These are phyloP conservation scores for Anagyrus pseudococci DNA, from an alignment of 2,888 invertebrate genomes.

Conservation along the genomic window DNA sequence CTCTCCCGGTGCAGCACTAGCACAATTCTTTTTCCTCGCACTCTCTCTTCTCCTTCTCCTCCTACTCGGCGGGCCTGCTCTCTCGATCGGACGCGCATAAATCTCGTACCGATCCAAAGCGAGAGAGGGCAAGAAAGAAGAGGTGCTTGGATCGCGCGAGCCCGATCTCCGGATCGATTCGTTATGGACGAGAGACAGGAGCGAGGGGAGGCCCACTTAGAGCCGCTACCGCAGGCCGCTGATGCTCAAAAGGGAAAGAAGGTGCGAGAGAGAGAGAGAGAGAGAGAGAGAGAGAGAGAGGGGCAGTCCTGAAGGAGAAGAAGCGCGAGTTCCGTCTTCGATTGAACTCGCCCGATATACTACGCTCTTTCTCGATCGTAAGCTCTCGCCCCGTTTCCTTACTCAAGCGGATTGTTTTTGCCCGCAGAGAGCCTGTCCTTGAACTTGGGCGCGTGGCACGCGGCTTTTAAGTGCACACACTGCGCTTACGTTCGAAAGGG, in stretches of 20 bases:
- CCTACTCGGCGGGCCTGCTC: not conserved
- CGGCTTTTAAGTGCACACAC: not conserved
- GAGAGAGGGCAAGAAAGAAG: slow-evolving; percentile 33
- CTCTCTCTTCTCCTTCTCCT: slow-evolving; percentile 13
- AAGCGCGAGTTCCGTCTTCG: slow-evolving; percentile 43
- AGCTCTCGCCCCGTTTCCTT: slow-evolving; percentile 31
- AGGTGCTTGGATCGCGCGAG: slow-evolving; percentile 40
- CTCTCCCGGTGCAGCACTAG: not conserved
- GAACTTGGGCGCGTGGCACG: slow-evolving; percentile 19
- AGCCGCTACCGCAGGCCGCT: slow-evolving; percentile 16
- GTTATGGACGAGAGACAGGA: slow-evolving; percentile 50
- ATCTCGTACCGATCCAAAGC: slow-evolving; percentile 45
- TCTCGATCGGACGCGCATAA: slow-evolving; percentile 48
- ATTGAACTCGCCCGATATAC: slow-evolving; percentile 41
- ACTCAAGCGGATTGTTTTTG: slow-evolving; percentile 30
- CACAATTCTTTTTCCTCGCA: slow-evolving; percentile 19
- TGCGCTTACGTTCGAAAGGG: not conserved
- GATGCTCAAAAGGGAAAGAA: slow-evolving; percentile 27
- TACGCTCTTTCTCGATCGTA: slow-evolving; percentile 14
- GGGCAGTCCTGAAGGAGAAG: too few species aligned
- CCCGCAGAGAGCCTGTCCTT: slow-evolving; percentile 29
- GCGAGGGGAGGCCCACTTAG: slow-evolving; percentile 41
- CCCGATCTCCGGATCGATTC: slow-evolving; percentile 53
- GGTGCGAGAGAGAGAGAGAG: slow-evolving; percentile 39
- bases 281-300: too few species aligned